Percentiles rank a stretch among this genome's conserved stretches.
Conservation (phyloP, 2,888 invertebrate species). For the Rhaphigaster nebulosa region DNA sequence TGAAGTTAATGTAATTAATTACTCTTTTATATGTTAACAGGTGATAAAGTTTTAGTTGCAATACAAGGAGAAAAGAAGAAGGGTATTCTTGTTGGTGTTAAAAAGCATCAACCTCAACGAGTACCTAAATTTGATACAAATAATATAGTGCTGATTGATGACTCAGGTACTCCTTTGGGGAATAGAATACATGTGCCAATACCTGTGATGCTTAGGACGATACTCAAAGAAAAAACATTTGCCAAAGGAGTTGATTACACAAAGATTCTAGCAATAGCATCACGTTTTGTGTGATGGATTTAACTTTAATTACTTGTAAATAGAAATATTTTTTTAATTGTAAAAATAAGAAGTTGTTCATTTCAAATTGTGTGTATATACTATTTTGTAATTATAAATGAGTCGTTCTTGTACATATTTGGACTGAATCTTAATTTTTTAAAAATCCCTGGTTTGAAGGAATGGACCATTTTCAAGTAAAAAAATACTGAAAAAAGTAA, state of each 20-base stretch:
- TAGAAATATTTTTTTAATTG: not conserved
- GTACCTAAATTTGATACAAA: constrained; percentile 95
- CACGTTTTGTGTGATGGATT: constrained; percentile 81
- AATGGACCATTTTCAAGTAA: not conserved
- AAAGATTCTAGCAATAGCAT: constrained; percentile 90
- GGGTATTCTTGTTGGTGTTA: constrained; percentile 90
- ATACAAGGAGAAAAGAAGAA: constrained; percentile 96
- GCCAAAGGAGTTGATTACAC: constrained; percentile 91
- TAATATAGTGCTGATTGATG: constrained; percentile 95
- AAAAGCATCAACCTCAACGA: constrained; percentile 83
- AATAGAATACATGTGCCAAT: constrained; percentile 96
- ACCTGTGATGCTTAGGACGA: constrained; percentile 88
- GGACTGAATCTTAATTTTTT: not conserved
- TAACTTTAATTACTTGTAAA: not conserved
- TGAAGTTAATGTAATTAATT: not conserved
- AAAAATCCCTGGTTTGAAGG: not conserved
- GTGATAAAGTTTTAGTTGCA: constrained; percentile 92
- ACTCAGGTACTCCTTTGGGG: constrained; percentile 93
- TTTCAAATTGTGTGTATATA: not conserved
- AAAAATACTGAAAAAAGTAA: too few species aligned
- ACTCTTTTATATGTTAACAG: constrained; percentile 68
- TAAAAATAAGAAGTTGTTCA: not conserved
- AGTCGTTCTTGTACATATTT: not conserved
- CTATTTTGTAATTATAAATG: not conserved
- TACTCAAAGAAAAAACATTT: constrained; percentile 84